A percentile compares a stretch with the other conserved stretches of the same genome.
Conservation (phyloP, 1,140 invertebrate genomes). For the Nephila pilipes region DNA sequence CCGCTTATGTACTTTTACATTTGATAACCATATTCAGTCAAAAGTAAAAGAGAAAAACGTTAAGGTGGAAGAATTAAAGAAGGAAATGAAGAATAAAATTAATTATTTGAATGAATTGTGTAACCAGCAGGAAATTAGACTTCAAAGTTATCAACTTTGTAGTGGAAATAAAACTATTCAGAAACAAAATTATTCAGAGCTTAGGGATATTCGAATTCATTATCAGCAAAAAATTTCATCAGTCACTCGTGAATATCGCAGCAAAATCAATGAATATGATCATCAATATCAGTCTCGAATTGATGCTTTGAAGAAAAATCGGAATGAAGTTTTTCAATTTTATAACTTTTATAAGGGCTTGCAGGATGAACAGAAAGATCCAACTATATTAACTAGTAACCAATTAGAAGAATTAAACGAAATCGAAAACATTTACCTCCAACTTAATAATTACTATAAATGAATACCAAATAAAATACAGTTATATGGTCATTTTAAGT, state of each 20-base stretch:
- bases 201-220: not conserved
- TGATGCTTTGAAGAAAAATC: not conserved
- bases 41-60: not conserved
- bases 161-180: not conserved
- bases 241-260: not conserved
- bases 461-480: not conserved
- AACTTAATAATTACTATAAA: constrained; percentile 39
- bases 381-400: constrained; percentile 16
- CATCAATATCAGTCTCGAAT: not conserved
- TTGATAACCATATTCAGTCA: constrained; percentile 44
- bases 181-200: not conserved
- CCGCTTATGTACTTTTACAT: constrained; percentile 40
- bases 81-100: constrained; percentile 12
- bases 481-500: not conserved
- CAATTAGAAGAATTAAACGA: constrained; percentile 55
- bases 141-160: not conserved
- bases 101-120: not conserved
- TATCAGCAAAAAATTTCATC: not conserved
- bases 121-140: not conserved
- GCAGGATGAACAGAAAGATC: constrained; percentile 25
- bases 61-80: not conserved
- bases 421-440: constrained; percentile 49
- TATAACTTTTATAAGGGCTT: constrained; percentile 67
- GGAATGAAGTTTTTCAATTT: constrained; percentile 59
- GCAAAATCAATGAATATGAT: not conserved